Conservation (phyloP, 2,888 invertebrate genomes). For the Agapetus fuscipes region DNA sequence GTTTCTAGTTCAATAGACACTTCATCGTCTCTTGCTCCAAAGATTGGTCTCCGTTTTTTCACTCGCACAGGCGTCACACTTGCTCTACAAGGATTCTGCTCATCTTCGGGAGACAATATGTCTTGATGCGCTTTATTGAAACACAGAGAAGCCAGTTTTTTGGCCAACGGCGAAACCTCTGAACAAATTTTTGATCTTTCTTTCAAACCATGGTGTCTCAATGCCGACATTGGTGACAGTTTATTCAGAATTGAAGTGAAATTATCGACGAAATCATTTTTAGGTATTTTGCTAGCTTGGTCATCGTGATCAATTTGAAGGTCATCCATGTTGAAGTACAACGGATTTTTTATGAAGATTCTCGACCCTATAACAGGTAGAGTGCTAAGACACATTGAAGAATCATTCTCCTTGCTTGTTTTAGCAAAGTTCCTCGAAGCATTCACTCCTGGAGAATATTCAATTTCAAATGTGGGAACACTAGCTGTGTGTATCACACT, state of each 20-base stretch:
- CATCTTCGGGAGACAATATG: constrained; percentile 31
- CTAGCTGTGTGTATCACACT: constrained; percentile 39
- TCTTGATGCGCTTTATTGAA: constrained; percentile 40
- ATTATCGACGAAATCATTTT: constrained; percentile 26
- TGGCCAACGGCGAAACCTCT: constrained; percentile 48
- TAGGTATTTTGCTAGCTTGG: constrained; percentile 21
- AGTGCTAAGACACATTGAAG: constrained; percentile 31
- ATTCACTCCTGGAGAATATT: constrained; percentile 41
- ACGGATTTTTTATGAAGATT: constrained; percentile 40
- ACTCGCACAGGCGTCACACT: constrained; percentile 44
- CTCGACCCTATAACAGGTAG: constrained; percentile 43
- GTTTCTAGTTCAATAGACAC: constrained; percentile 42
- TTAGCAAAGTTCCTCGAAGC: constrained; percentile 27
- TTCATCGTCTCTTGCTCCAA: constrained; percentile 39
- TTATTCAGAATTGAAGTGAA: constrained; percentile 17
- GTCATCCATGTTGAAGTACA: constrained; percentile 41
- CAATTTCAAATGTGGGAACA: constrained; percentile 47
- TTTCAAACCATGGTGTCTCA: constrained; percentile 16
- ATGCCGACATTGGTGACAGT: constrained; percentile 17
- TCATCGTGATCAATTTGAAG: constrained; percentile 25
- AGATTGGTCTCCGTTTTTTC: constrained; percentile 39
- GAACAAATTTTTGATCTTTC: constrained; percentile 16
- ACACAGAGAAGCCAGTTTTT: constrained; percentile 47
- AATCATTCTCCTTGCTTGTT: constrained; percentile 30
- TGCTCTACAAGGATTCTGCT: constrained; percentile 29